Evolutionary conservation across 2,888 invertebrate genomes (phyloP).

Genomic region (Artemia sinica): DNA sequence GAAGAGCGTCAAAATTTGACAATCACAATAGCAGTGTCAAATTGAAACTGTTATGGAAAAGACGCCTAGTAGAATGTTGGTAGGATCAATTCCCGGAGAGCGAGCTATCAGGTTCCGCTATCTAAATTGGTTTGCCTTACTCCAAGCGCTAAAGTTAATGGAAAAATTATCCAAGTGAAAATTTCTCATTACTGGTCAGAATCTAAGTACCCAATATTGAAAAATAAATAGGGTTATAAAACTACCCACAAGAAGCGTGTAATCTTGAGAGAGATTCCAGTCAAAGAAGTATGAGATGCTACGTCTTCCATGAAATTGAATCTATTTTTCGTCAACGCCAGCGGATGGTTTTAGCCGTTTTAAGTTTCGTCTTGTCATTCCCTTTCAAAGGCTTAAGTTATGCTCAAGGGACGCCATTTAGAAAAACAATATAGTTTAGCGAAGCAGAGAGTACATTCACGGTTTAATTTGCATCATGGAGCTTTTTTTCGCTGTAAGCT

Average conservation of each 20-base stretch:
- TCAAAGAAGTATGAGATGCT: background rate
- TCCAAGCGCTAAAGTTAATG: conserved; percentile 12
- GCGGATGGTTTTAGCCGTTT: background rate
- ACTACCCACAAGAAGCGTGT: background rate
- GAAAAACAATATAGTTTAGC: too few relatives aligned
- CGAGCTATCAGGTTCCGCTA: conserved; percentile 11
- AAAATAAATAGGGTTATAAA: conserved; percentile 13
- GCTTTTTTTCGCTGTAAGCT: too few relatives aligned
- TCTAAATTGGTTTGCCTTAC: conserved; percentile 12
- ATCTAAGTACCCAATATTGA: conserved; percentile 11
- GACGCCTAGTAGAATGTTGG: background rate
- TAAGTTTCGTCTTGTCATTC: too few relatives aligned
- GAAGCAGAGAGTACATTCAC: too few relatives aligned
- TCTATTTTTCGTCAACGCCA: conserved; percentile 11
- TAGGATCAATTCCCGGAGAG: conserved; percentile 13
- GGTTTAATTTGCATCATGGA: too few relatives aligned
- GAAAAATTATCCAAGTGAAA: conserved; percentile 13
- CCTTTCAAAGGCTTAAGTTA: too few relatives aligned
- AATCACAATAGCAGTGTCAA: conserved; percentile 10
- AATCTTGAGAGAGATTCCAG: background rate
- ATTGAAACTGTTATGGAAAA: conserved; percentile 9
- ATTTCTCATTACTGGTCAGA: conserved; percentile 12
- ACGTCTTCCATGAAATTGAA: conserved; percentile 10
- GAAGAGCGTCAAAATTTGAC: conserved; percentile 1
- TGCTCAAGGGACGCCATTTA: too few relatives aligned